phyloP scores from a whole-genome alignment of 2,888 invertebrate genomes.

The Dasypogon diadema region DNA sequence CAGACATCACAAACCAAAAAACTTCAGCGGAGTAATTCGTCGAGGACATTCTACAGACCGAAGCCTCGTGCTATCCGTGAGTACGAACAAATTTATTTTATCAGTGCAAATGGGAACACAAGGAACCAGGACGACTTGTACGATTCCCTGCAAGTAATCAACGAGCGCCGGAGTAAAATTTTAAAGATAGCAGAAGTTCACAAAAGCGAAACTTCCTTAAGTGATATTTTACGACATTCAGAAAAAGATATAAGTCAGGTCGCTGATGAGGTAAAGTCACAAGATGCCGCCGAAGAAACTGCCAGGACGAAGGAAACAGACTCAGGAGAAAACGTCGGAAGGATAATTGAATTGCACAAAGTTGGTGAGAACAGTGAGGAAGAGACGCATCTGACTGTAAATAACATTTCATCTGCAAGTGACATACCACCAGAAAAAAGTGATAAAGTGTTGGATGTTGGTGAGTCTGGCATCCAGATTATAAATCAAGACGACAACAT shows the following conservation, averaged over 20 bases:
- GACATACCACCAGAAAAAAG: neutral
- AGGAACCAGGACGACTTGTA: conserved; percentile 62
- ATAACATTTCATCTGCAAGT: conserved; percentile 17
- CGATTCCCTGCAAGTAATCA: conserved; percentile 67
- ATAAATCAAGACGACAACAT: neutral
- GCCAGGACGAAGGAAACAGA: neutral
- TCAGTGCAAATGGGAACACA: conserved; percentile 60
- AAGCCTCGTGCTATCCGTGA: conserved; percentile 63
- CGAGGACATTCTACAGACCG: conserved; percentile 66
- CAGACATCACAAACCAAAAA: conserved; percentile 55
- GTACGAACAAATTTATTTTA: conserved; percentile 65
- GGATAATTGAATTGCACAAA: neutral
- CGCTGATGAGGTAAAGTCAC: conserved; percentile 26
- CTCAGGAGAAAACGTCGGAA: neutral
- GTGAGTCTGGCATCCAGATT: neutral
- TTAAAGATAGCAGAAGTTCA: conserved; percentile 60
- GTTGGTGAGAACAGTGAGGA: neutral
- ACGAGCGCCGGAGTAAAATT: conserved; percentile 66
- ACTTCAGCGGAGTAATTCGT: conserved; percentile 66
- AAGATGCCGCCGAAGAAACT: neutral
- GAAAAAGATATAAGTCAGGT: neutral
- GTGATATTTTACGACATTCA: neutral
- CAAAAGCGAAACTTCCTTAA: conserved; percentile 61
- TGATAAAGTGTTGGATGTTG: conserved; percentile 11
- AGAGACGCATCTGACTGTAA: conserved; percentile 3